Conservation (phyloP, 1,140 invertebrate species). For the Teleopsis dalmanni region DNA sequence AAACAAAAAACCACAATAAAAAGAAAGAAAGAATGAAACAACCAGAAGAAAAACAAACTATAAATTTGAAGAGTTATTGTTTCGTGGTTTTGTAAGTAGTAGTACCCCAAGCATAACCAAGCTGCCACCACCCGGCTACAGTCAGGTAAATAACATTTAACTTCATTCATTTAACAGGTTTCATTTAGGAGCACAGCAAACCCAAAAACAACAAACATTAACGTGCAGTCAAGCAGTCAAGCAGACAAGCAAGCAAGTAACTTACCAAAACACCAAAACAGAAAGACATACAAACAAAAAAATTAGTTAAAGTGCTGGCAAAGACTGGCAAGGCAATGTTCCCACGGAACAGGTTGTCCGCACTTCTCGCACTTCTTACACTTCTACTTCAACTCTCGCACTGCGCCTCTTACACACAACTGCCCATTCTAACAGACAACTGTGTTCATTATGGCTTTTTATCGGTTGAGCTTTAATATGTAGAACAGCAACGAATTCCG, state of each 20-base stretch:
- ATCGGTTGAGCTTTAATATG: too few relatives aligned
- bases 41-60: conserved; percentile 6
- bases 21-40: conserved; percentile 1
- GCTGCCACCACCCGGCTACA: too few relatives aligned
- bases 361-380: neutral
- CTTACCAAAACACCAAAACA: neutral
- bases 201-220: neutral
- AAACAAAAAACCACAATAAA: conserved; percentile 5
- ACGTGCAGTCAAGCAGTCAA: conserved; percentile 4
- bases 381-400: neutral
- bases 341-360: conserved; percentile 45
- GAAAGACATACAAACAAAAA: neutral
- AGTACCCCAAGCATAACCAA: too few relatives aligned
- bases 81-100: neutral
- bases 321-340: conserved; percentile 41
- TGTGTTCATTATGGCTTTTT: too few relatives aligned
- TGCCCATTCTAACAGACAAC: too few relatives aligned
- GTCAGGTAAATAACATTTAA: conserved; percentile 12
- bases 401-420: too few relatives aligned
- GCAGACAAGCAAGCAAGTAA: conserved; percentile 3
- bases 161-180: conserved; percentile 17
- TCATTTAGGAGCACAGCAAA: conserved; percentile 11
- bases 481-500: too few relatives aligned
- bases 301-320: neutral
- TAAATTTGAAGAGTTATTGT: neutral